Base-by-base conservation (phyloP, 2,797 vertebrate species). In the Erethizon dorsatum region DNA sequence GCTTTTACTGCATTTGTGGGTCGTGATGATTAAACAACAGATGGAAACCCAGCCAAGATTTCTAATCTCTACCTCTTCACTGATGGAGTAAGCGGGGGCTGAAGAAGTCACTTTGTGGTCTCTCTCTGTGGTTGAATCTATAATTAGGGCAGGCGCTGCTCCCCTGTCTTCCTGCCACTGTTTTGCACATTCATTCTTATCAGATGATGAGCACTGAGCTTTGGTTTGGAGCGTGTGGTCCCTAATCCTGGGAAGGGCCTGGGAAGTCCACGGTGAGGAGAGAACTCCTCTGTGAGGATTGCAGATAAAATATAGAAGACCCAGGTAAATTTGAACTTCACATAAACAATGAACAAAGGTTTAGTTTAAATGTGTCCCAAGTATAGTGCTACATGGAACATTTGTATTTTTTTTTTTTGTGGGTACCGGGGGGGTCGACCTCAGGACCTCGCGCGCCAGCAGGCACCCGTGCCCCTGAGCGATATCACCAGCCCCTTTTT, bases 11-110 rank as follows among this genome's bases (percentile, higher is more conserved):
- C 94, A 14, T 87, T 96, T 93, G 80, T 69, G 93, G 92, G 78
- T 97, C 77, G 4, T 5, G 89, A 97, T 96, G 97, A 92, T 96
- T 96, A 96, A 95, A 94, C 92, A 97, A 97, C 97, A 97, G 97
- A 98, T 97, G 96, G 97, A 96, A 96, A 96, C 92, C 97, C 96
- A 97, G 69, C 83, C 90, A 96, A 93, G 97, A 94, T 93, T 94
- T 97, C 89, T 88, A 94, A 96, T 97, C 95, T 92, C 93, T 18
- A 94, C 96, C 90, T 92, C 90, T 88, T 87, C 54, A 0, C 83
- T 57, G 95, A 91, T 7, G 31, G 94, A 71, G 95, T 7, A 41
- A 90, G 79, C 1, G 11, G 71, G 73, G 73, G 67, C 88, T 84
- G 83, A 67, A 79, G 61, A 93, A 93, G 83, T 69, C 67, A 50